phyloP scores from a whole-genome alignment of 2,113 vertebrate species.

The Amphilophus citrinellus region DNA sequence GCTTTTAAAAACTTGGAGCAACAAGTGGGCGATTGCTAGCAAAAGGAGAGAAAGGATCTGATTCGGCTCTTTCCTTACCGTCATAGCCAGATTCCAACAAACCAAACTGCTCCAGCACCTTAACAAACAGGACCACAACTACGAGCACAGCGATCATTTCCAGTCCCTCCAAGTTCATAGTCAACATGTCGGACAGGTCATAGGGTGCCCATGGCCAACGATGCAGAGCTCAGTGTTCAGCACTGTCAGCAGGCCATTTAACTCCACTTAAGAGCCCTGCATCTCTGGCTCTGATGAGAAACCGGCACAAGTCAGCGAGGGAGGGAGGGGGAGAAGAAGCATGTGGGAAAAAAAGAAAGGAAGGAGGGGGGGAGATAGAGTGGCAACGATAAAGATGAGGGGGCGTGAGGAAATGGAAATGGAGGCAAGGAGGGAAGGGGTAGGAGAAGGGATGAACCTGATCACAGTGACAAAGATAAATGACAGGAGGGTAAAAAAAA shows the following conservation, averaged over 20 bases:
- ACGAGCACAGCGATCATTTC: conserved; percentile 98
- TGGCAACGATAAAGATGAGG: conserved; percentile 43
- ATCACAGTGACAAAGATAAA: neutral
- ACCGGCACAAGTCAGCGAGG: conserved; percentile 66
- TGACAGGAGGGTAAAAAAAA: neutral
- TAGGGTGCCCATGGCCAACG: conserved; percentile 80
- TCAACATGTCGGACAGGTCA: conserved; percentile 85
- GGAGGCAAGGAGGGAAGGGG: neutral
- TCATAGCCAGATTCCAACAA: conserved; percentile 92
- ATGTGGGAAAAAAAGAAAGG: conserved; percentile 10
- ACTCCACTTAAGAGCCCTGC: conserved; percentile 81
- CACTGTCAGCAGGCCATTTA: conserved; percentile 85
- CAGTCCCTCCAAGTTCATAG: conserved; percentile 98
- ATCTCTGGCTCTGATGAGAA: conserved; percentile 68
- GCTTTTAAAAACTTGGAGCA: conserved; percentile 18
- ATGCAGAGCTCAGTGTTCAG: conserved; percentile 76
- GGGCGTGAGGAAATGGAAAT: conserved; percentile 37
- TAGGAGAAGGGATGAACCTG: neutral
- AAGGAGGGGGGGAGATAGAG: neutral
- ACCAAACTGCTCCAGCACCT: conserved; percentile 97
- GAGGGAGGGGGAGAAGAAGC: conserved; percentile 36
- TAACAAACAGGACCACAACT: conserved; percentile 96
- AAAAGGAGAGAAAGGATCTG: neutral
- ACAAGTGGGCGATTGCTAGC: conserved; percentile 5
- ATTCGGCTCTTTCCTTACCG: conserved; percentile 85